Base-by-base conservation (phyloP, 1,140 invertebrate species). In the Bilobella aurantiaca region DNA sequence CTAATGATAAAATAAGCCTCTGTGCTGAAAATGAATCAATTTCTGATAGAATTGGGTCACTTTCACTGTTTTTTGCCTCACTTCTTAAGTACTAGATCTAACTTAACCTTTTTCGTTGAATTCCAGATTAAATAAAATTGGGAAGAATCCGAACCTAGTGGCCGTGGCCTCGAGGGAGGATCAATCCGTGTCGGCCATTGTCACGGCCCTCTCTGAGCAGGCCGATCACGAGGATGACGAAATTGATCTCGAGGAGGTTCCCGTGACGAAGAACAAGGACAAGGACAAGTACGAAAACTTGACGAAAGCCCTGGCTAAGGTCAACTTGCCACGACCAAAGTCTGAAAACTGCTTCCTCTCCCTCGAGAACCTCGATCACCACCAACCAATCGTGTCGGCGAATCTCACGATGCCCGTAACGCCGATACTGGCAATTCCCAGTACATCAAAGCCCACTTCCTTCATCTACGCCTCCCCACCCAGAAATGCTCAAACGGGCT, bases 101-200 rank as follows among this genome's bases (percentile, higher is more conserved):
- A 8, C 3, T 62, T n/a, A 62, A 42, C 8, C 14, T 65, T 27
- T 60, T 65, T 61, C 34, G 59, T 14, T 58, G 77, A 53, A 53
- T 53, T 53, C 49, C 49, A 87, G 90, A 80, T 82, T 98, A 71
- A 96, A 96, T 80, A 98, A 98, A 82, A 96, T 98, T 76, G 95
- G 95, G 59, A 97, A 97, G 81, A 96, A 98, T 82, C 93, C 94
- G 56, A 96, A 92, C 76, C 85, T 98, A 73, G 91, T 98, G 68
- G 68, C 68, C 60, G 59, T 62, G 21, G 30, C 73, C 37, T 62
- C 74, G 87, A 87, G 79, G 27, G 90, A 92, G 78, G 89, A 88
- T 75, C 91, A 91, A 80, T 90, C 88, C 53, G 91, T 93, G 75
- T 91, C 90, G 74, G 90, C 90, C 30, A 90, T 93, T 67, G 90